Evolutionary conservation across 2,113 vertebrate genomes (phyloP), one percentile per base, ranked within the genome.

Genomic region (Pelvicachromis taeniatus): DNA sequence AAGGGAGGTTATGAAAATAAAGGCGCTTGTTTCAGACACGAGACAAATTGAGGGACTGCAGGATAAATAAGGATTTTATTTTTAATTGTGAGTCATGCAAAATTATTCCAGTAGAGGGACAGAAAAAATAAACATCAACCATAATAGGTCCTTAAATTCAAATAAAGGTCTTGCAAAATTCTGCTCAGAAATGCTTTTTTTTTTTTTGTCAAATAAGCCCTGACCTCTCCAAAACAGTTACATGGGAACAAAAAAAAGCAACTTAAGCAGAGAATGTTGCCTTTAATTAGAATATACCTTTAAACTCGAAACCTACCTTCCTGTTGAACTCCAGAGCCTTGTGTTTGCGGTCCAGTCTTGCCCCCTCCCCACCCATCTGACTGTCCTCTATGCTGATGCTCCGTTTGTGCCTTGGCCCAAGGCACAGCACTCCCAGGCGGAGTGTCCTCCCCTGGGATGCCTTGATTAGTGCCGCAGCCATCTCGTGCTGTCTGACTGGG

Each of bases 261-360:
- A 48, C 9, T 75, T 31, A 12, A 23, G 23, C 68, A 31, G 14
- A 48, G 45, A 50, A 19, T 75, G 42, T 50, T 73, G 68, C 48
- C 42, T 29, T 75, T 31, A 50, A 48, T 19, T 19, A 31, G 68
- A 75, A 31, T 50, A 50, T 14, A n/a, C 5, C 42, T 12, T 80
- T 50, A 52, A 81, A 17, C 8, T 21, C 6, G 23, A n/a, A 52
- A 77, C 13, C 3, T 52, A 99, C 98, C 97, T 97, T 97, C 85
- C 65, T 95, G 95, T 97, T 98, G 96, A 99, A 99, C 63, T 99
- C 98, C 90, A 97, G 94, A 4, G 98, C 98, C 84, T 98, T 99
- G 90, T 96, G 95, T 93, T 95, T 97, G 78, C 98, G 96, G 86
- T 98, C 97, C 77, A 93, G 87, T 35, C 88, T 95, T 7, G 94